These are phyloP conservation scores for Drosophila kohkoa DNA, from an alignment of 1,140 invertebrate genomes.

Conservation along the genomic window DNA sequence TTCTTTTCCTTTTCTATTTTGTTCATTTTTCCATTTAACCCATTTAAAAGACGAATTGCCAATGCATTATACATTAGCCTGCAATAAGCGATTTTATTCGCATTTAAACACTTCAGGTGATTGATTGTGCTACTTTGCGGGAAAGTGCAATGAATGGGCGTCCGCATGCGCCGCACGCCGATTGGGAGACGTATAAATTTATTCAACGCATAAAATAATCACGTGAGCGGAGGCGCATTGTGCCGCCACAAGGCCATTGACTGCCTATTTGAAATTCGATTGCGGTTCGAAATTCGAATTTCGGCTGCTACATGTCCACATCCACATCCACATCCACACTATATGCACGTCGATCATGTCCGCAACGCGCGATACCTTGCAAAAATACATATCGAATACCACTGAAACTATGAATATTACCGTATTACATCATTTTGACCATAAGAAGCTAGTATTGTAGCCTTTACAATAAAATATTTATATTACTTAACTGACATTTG, in stretches of 20 bases:
- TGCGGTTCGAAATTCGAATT: conserved; percentile 39
- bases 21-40: neutral
- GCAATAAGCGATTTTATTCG: neutral
- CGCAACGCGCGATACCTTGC: conserved; percentile 41
- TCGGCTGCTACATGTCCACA: conserved; percentile 20
- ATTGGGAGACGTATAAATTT: conserved; percentile 28
- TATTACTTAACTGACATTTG: conserved; percentile 8
- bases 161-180: conserved; percentile 10
- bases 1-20: neutral
- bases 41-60: conserved; percentile 5
- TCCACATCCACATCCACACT: neutral
- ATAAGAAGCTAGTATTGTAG: conserved; percentile 1
- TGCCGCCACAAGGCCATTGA: conserved; percentile 32
- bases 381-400: conserved; percentile 23
- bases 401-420: conserved; percentile 30
- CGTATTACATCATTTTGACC: conserved; percentile 23
- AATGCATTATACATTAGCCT: neutral
- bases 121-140: conserved; percentile 15
- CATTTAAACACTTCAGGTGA: conserved; percentile 9
- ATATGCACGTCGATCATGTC: conserved; percentile 14
- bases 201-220: conserved; percentile 37
- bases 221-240: conserved; percentile 42
- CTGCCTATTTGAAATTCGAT: conserved; percentile 49
- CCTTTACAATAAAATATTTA: conserved; percentile 18
- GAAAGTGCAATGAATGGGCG: conserved; percentile 27